Percentiles rank a stretch among this genome's conserved stretches.
Evolutionary conservation across 2,797 vertebrate species (phyloP).

Genomic region (Hippopotamyrus pictus): DNA sequence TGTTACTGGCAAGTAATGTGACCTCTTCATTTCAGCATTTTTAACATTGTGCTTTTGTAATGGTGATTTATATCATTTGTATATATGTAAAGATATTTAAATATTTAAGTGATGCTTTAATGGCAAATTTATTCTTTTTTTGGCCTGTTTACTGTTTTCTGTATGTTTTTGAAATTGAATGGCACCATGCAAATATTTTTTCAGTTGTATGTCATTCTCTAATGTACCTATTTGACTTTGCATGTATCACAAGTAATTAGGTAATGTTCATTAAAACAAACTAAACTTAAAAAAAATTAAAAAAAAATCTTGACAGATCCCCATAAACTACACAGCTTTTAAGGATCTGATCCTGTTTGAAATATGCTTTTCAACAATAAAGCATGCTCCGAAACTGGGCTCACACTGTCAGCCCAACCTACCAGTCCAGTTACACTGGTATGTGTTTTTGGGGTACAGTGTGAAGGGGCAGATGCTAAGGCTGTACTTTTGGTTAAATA

Average conservation of each 20-base stretch:
- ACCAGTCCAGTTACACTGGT: slow-evolving; percentile 21
- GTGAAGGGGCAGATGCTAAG: slow-evolving; percentile 9
- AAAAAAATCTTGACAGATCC: background rate
- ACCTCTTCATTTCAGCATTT: background rate
- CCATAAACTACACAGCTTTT: background rate
- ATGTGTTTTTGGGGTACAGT: slow-evolving; percentile 28
- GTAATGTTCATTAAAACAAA: slow-evolving; percentile 5
- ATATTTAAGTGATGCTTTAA: slow-evolving; percentile 24
- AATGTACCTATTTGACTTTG: slow-evolving; percentile 3
- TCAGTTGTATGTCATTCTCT: background rate
- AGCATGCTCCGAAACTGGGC: background rate
- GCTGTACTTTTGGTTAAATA: slow-evolving; percentile 24
- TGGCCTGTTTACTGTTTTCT: background rate
- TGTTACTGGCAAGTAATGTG: slow-evolving; percentile 2
- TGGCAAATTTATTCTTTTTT: background rate
- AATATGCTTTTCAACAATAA: background rate
- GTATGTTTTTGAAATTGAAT: background rate
- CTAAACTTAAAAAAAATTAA: background rate
- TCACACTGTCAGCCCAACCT: slow-evolving; percentile 32
- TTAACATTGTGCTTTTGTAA: slow-evolving; percentile 12
- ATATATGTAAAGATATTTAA: slow-evolving; percentile 19
- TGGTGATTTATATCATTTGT: slow-evolving; percentile 14
- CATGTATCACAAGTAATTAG: background rate
- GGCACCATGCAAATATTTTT: slow-evolving; percentile 13
- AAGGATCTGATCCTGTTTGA: background rate